Base-by-base conservation (phyloP, 1,140 invertebrate genomes). In the Medauroidea extradentata region DNA sequence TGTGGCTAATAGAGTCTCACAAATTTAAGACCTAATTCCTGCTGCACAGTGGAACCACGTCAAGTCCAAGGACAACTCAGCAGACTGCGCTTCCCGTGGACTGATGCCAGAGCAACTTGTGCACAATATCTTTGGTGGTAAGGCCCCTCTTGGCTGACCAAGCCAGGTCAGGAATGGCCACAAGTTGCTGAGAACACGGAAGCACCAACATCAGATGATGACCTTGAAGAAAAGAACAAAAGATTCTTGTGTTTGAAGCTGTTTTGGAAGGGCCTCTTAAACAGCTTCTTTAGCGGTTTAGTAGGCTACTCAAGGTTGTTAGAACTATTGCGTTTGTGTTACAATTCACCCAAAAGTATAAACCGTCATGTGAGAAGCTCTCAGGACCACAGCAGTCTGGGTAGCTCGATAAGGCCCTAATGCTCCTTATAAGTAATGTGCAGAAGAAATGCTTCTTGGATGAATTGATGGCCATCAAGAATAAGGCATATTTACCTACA, bases 1-100 rank as follows among this genome's bases (percentile, higher is more conserved):
- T 59, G 72, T 75, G 2, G 70, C 71, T 7, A 73, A 73, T 48
- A 48, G 69, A 13, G 55, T 76, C 1, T 60, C 66, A 11, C n/a
- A 67, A 53, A 71, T 71, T 54, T 67, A 68, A 53, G 51, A 57
- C 65, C 66, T 0, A 21, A 55, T 8, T 13, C 46, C 14, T 53
- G 59, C 0, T 50, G 63, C n/a, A n/a, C n/a, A n/a, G 9, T 74
- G 67, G 69, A 3, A 55, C 19, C 61, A 72, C 41, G 63, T 72
- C 2, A 46, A 49, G 1, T 63, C 64, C 19, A 43, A 63, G 9
- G 43, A 65, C 1, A 72, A 68, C 50, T 65, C 65, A 9, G 68
- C 68, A 16, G 69, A 71, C 61, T 1, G 60, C 7, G 55, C 60
- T 13, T 66, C 66, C 16, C 39, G 65, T 11, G 61, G 63, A 29